phyloP scores from a whole-genome alignment of 1,140 invertebrate genomes.

The Zaprionus inermis region DNA sequence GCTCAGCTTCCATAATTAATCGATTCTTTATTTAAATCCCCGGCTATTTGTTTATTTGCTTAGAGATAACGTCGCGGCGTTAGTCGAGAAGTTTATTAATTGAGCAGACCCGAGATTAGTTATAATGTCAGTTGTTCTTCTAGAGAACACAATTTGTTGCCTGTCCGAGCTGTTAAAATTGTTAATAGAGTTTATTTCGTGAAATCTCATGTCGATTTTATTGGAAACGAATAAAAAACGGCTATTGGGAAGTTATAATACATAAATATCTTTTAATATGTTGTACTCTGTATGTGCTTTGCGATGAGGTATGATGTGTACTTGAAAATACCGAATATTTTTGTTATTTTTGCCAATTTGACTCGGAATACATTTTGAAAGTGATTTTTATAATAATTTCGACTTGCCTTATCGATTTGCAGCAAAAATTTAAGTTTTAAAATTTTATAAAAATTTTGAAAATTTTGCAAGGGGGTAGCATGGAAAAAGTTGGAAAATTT shows the following conservation, averaged over 20 bases:
- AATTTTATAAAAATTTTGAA: background rate
- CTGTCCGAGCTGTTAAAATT: background rate
- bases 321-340: background rate
- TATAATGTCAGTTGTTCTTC: constrained; percentile 6
- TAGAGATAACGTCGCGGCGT: constrained; percentile 27
- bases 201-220: background rate
- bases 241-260: background rate
- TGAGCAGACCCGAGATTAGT: constrained; percentile 19
- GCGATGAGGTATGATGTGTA: background rate
- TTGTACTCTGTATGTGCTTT: background rate
- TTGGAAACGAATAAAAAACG: background rate
- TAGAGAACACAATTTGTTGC: background rate
- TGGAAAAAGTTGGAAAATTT: background rate
- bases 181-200: constrained; percentile 1
- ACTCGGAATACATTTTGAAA: background rate
- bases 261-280: background rate
- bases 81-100: constrained; percentile 27
- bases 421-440: background rate
- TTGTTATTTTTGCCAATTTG: background rate
- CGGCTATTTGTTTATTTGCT: constrained; percentile 41
- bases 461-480: background rate
- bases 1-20: constrained; percentile 44
- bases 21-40: constrained; percentile 42
- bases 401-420: no score
- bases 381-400: background rate